Evolutionary conservation across 2,888 invertebrate species (phyloP).

Genomic region (Yponomeuta malinellus): DNA sequence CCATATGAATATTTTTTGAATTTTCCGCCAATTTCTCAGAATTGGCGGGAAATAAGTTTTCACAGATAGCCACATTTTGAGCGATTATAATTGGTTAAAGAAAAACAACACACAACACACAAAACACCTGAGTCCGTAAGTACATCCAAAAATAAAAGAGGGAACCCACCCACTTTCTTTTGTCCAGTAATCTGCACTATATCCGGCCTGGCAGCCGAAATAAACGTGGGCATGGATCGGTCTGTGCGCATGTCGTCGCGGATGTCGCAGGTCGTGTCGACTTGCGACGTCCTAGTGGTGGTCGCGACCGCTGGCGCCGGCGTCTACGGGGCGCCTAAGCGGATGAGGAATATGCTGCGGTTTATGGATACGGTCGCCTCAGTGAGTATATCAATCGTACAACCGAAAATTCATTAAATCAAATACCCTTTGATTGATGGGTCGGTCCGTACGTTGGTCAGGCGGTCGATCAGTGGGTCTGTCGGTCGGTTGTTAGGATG

Average conservation of each 20-base stretch:
- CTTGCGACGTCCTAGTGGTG: conserved; percentile 74
- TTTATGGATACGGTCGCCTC: conserved; percentile 68
- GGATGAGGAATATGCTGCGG: conserved; percentile 68
- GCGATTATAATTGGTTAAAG: no score
- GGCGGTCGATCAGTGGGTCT: no score
- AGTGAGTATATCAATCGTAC: conserved; percentile 33
- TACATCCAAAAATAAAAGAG: no score
- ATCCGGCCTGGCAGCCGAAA: conserved; percentile 71
- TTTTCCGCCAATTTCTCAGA: no score
- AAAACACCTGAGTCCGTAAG: no score
- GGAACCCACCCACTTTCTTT: not conserved
- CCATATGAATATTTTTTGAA: no score
- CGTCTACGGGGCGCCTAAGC: conserved; percentile 66
- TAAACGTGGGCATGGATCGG: conserved; percentile 65
- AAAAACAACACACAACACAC: no score
- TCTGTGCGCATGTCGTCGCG: conserved; percentile 74
- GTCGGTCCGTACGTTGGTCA: no score
- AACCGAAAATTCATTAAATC: not conserved
- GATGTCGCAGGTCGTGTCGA: conserved; percentile 70
- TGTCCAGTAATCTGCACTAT: conserved; percentile 56
- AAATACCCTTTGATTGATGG: not conserved
- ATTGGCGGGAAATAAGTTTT: no score
- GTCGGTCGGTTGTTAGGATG: no score
- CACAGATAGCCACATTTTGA: no score
- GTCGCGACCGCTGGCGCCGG: conserved; percentile 67